Base-by-base conservation (phyloP, 2,797 vertebrate genomes). In the Bovichtus variegatus region DNA sequence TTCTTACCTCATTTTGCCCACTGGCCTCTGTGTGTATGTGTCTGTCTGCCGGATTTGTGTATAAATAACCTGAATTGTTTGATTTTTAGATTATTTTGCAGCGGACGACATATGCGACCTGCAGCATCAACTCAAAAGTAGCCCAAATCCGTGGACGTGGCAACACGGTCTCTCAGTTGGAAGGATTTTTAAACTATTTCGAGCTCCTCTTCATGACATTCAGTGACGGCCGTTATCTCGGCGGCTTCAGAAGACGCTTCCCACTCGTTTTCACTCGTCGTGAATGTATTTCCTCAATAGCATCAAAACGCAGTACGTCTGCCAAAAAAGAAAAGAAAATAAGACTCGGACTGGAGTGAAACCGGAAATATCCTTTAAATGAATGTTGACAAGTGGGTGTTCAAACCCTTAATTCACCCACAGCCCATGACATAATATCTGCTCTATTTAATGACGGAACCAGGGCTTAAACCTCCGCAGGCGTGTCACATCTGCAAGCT, bases 401-500 rank as follows among this genome's bases (percentile, higher is more conserved):
- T 82, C 74, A 75, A 71, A 74, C 67, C 27, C n/a, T 74, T 79
- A 65, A 80, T 82, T 77, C 58, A 68, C 50, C 66, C 68, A 62
- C 47, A 65, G 27, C 49, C 15, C 53, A 40, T 79, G 71, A 49
- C 74, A 46, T 84, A 74, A 86, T 77, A 74, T 54, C 21, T 44
- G 43, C 41, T 71, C 9, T 65, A 47, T 74, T 81, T 78, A 70
- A 81, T 71, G 61, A 75, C 19, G 13, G 34, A 76, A 76, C 21
- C 38, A 0, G 25, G 53, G 57, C 27, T 29, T 40, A 73, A 78
- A 81, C 76, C 47, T 72, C 73, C 68, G 76, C 57, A 57, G 75
- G 53, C 63, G 55, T 58, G 78, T 83, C 81, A 81, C 87, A 88
- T 90, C 85, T 91, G 89, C 43, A 59, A 83, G 64, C 78, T 71